Base-by-base conservation (phyloP, 2,797 vertebrate species). In the Limnodromus scolopaceus region DNA sequence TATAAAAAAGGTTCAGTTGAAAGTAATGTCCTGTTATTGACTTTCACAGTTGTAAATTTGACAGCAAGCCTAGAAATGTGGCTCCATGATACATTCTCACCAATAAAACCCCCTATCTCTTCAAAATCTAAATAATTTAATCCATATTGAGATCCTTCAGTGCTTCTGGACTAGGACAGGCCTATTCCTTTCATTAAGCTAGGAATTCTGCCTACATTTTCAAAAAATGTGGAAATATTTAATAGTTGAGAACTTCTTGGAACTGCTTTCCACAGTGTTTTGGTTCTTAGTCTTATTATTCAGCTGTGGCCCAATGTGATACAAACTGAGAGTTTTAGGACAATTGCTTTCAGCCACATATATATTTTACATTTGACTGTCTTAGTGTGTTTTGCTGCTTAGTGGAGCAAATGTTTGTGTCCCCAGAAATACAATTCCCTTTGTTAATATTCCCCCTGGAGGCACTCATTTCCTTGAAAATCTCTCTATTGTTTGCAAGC, bases 391-490 rank as follows among this genome's bases (percentile, higher is more conserved):
- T 95, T 94, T 82, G 19, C 63, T 86, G 10, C 85, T 88, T 75
- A 82, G 39, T 28, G 25, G 14, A 36, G 55, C 6, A 87, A 86
- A 66, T 77, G 30, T 84, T 92, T 75, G 86, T 77, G 39, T 77
- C 74, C 66, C 54, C 0, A 0, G 76, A 91, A 82, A 87, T 87
- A 74, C 70, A 87, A 72, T 92, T 90, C 38, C 54, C 16, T 79
- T 95, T 94, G 54, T 95, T 94, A 89, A 64, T 82, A 91, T 92
- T 93, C 84, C 93, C 88, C 55, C 10, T 60, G 71, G 90, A 89
- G 75, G 53, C 77, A 82, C 25, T 79, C 4, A 82, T 79, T 94
- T 93, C 74, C 66, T 71, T 95, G 70, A 91, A 84, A 95, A 93
- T 84, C 7, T 61, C 66, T 57, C 58, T 70, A 81, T 76, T 84